Conservation (phyloP, 1,140 invertebrate species). For the Dreissena rostriformis region DNA sequence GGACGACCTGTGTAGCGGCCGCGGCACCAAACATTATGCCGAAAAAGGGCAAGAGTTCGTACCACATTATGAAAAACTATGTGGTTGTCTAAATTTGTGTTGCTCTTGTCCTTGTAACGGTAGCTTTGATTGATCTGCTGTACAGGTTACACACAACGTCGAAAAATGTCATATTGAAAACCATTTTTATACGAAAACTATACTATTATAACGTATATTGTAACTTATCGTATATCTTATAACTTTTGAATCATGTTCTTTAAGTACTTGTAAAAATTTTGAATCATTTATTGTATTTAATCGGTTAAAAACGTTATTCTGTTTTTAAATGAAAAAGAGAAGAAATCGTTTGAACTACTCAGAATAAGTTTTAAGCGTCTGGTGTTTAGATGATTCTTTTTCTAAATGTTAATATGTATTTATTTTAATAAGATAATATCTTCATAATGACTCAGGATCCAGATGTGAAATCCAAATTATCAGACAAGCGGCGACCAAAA, state of each 20-base stretch:
- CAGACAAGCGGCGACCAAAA: slow-evolving; percentile 46
- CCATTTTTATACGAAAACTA: background rate
- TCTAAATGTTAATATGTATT: too few species aligned
- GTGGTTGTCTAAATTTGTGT: background rate
- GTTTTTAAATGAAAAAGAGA: too few species aligned
- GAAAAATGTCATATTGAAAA: background rate
- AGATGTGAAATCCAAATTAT: slow-evolving; percentile 16
- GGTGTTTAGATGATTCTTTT: slow-evolving; percentile 1
- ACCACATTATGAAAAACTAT: slow-evolving; percentile 22
- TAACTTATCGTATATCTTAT: background rate
- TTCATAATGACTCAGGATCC: slow-evolving; percentile 45
- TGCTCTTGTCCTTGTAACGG: background rate
- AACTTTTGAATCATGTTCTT: background rate
- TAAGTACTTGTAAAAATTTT: background rate
- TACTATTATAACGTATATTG: background rate
- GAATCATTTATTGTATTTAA: too few species aligned
- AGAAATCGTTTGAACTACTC: too few species aligned
- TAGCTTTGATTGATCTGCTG: background rate
- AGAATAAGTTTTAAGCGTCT: background rate
- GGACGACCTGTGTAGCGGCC: background rate
- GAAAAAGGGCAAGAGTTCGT: slow-evolving; percentile 27
- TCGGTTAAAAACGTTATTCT: too few species aligned
- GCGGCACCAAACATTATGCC: slow-evolving; percentile 9
- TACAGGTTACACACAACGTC: background rate
- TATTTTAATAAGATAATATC: background rate